Evolutionary conservation across 2,113 vertebrate genomes (phyloP).

Genomic region (Mobula birostris): DNA sequence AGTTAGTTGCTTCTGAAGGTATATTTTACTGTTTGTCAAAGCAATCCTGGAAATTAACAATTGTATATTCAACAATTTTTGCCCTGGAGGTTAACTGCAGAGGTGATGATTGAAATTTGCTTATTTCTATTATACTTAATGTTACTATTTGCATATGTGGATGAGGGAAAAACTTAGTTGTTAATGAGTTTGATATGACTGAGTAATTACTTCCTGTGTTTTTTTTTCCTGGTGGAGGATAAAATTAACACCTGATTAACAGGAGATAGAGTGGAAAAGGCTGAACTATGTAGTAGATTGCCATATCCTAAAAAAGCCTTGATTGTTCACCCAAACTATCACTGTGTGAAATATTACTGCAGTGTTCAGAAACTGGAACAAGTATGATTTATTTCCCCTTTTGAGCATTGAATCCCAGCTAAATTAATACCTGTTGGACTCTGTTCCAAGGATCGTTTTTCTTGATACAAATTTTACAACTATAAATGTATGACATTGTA

Average conservation of each 20-base stretch:
- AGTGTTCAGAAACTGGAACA: slow-evolving; percentile 3
- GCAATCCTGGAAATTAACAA: too few species aligned
- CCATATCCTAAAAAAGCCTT: background rate
- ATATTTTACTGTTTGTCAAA: too few species aligned
- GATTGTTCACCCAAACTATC: background rate
- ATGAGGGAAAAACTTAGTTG: background rate
- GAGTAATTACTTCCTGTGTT: background rate
- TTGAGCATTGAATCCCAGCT: background rate
- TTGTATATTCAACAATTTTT: too few species aligned
- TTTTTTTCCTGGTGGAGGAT: background rate
- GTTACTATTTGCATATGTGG: background rate
- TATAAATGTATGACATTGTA: background rate
- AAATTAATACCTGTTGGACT: background rate
- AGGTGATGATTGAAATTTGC: background rate
- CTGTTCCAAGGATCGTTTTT: background rate
- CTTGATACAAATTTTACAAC: background rate
- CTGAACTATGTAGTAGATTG: background rate
- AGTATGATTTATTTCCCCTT: background rate
- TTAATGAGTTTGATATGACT: background rate
- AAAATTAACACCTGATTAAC: background rate
- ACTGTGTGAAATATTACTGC: slow-evolving; percentile 21
- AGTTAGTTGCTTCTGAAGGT: too few species aligned
- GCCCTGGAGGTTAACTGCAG: too few species aligned
- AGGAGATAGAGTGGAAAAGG: background rate
- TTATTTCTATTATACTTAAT: background rate